Conservation (phyloP, 2,888 invertebrate species). For the Chorisops tibialis region DNA sequence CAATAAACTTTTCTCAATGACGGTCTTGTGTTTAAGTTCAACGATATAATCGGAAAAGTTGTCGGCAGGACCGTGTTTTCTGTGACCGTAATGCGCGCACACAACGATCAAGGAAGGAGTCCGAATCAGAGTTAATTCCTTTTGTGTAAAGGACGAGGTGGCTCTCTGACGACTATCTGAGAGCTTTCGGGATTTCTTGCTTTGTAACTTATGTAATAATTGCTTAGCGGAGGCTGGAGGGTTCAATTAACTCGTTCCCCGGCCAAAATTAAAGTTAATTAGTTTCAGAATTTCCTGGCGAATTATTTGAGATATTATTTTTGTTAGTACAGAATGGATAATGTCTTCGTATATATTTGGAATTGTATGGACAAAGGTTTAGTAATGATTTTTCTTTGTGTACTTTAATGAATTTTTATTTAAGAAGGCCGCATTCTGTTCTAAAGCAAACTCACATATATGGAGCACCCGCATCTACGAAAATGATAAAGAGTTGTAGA, state of each 20-base stretch:
- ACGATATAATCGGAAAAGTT: conserved; percentile 20
- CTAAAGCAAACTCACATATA: too few species aligned
- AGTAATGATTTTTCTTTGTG: too few species aligned
- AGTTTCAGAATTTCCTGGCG: not conserved
- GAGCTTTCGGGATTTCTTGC: not conserved
- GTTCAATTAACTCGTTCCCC: conserved; percentile 3
- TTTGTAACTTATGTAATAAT: not conserved
- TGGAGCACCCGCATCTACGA: too few species aligned
- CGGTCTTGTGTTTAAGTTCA: conserved; percentile 19
- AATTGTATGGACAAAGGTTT: too few species aligned
- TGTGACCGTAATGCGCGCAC: not conserved
- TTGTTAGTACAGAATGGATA: too few species aligned
- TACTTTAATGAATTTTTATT: too few species aligned
- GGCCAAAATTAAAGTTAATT: conserved; percentile 4
- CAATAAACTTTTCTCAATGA: conserved; percentile 23
- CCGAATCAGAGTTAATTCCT: conserved; percentile 4
- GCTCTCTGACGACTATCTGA: not conserved
- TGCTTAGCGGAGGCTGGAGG: not conserved
- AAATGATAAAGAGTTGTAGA: too few species aligned
- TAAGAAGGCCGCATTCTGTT: too few species aligned
- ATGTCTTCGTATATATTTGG: too few species aligned
- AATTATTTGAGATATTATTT: not conserved
- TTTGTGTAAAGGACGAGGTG: not conserved
- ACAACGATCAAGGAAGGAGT: not conserved
- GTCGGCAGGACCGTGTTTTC: not conserved